These are phyloP conservation scores for Dolomedes plantarius DNA, from an alignment of 2,888 invertebrate species.

Conservation along the genomic window DNA sequence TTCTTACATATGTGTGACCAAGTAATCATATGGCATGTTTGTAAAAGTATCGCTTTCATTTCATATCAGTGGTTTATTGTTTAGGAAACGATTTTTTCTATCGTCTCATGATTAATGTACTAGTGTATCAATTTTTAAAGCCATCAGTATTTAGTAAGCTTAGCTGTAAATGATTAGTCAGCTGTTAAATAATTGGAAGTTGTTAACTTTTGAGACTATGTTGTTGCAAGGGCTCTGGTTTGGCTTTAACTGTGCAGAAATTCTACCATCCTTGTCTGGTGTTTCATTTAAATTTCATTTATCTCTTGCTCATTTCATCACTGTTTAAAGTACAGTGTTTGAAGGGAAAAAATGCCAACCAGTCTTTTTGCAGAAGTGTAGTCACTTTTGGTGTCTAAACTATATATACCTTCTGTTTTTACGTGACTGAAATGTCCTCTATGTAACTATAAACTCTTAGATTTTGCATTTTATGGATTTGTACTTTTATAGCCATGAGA, in stretches of 20 bases:
- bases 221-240: background rate
- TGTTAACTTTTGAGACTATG: slow-evolving; percentile 3
- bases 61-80: background rate
- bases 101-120: background rate
- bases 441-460: background rate
- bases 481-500: slow-evolving; percentile 10
- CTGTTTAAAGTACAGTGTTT: too few relatives aligned
- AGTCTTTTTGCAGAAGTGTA: background rate
- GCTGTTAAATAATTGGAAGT: background rate
- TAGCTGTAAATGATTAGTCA: slow-evolving; percentile 10
- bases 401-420: background rate
- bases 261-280: background rate
- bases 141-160: background rate
- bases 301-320: background rate
- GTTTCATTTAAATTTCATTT: background rate
- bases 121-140: background rate
- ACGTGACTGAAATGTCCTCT: background rate
- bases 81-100: background rate
- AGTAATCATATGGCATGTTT: slow-evolving; percentile 11
- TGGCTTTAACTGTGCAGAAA: background rate
- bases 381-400: background rate
- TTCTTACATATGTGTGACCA: background rate
- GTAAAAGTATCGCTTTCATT: slow-evolving; percentile 22
- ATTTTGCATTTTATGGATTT: slow-evolving; percentile 14
- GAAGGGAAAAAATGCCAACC: background rate